Evolutionary conservation across 2,113 vertebrate genomes (phyloP).

Genomic region (Sinocyclocheilus anophthalmus): DNA sequence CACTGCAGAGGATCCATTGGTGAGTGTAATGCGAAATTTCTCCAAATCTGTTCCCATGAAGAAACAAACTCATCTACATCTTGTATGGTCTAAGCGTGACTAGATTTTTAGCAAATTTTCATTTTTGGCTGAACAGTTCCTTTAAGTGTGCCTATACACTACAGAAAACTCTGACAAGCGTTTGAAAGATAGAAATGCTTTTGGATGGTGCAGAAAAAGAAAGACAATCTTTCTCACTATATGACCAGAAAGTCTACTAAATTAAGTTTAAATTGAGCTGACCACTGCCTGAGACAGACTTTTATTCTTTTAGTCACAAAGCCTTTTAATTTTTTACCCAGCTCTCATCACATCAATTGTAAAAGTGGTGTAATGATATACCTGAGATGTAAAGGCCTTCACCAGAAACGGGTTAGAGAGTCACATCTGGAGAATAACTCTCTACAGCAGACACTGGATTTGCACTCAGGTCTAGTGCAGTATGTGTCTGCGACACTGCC

Average conservation of each 20-base stretch:
- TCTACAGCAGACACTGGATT: constrained; percentile 9
- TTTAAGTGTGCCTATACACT: background rate
- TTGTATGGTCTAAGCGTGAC: too few relatives aligned
- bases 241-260: too few relatives aligned
- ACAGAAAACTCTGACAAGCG: background rate
- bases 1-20: too few relatives aligned
- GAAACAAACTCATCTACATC: too few relatives aligned
- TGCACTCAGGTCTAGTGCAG: constrained; percentile 9
- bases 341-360: background rate
- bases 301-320: background rate
- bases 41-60: too few relatives aligned
- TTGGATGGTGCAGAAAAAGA: background rate
- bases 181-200: background rate
- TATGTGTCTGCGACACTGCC: background rate
- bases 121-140: background rate
- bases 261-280: background rate
- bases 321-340: background rate
- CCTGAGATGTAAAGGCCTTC: background rate
- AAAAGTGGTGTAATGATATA: background rate
- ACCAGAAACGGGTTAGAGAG: background rate
- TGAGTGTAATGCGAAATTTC: too few relatives aligned
- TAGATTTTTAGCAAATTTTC: background rate
- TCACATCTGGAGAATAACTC: constrained; percentile 55
- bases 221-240: too few relatives aligned
- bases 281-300: background rate